Percentiles rank a stretch among this genome's conserved stretches.
Evolutionary conservation across 2,797 vertebrate species (phyloP).

Genomic region (Alca torda): DNA sequence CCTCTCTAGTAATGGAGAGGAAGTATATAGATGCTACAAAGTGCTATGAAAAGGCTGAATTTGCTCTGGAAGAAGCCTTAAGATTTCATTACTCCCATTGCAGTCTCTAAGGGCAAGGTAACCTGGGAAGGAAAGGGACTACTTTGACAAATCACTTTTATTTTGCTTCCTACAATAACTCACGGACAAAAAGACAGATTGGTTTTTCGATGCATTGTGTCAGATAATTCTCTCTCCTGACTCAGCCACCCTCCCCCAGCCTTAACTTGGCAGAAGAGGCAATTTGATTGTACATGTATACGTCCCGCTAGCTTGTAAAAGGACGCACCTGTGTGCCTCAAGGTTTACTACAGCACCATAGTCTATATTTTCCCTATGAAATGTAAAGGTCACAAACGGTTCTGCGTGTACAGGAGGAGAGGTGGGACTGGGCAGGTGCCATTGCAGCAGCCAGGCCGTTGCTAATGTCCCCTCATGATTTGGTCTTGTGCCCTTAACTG

Average conservation of each 20-base stretch:
- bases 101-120: not conserved
- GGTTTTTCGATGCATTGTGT: not conserved
- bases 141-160: not conserved
- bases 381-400: fast-evolving
- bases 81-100: not conserved
- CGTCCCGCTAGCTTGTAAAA: not conserved
- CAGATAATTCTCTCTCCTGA: not conserved
- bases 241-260: not conserved
- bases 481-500: fast-evolving
- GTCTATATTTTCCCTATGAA: not conserved
- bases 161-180: not conserved
- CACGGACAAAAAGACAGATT: not conserved
- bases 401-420: fast-evolving
- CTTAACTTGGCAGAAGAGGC: not conserved
- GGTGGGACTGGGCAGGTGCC: not conserved
- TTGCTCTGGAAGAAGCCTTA: not conserved
- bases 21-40: not conserved
- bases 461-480: not conserved
- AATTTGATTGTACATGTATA: not conserved
- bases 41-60: not conserved
- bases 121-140: not conserved
- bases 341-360: not conserved
- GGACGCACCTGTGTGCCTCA: not conserved
- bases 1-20: not conserved
- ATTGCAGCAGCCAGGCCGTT: not conserved